A percentile compares a stretch with the other conserved stretches of the same genome.
phyloP scores from a whole-genome alignment of 2,888 invertebrate species.

The Ceramica pisi region DNA sequence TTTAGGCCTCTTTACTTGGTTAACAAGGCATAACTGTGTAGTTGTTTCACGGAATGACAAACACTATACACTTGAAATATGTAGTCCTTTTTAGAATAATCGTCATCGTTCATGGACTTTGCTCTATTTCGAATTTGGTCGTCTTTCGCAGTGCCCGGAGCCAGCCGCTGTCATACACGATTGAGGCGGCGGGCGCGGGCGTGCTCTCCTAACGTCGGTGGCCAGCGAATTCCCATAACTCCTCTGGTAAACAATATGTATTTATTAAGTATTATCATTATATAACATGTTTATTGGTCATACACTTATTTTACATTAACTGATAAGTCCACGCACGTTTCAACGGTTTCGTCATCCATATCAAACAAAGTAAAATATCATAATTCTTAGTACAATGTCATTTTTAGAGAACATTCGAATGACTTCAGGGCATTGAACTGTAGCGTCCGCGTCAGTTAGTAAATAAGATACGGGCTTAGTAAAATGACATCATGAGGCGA shows the following conservation, averaged over 20 bases:
- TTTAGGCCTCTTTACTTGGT: background rate
- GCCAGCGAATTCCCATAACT: constrained; percentile 52
- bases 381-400: constrained; percentile 26
- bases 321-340: constrained; percentile 37
- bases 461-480: constrained; percentile 29
- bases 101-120: background rate
- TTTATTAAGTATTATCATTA: constrained; percentile 50
- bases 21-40: background rate
- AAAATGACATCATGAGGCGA: constrained; percentile 42
- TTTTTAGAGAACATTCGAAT: constrained; percentile 44
- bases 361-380: constrained; percentile 38
- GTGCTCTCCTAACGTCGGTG: constrained; percentile 4
- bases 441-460: constrained; percentile 8
- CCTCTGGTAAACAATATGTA: constrained; percentile 59
- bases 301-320: constrained; percentile 22
- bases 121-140: constrained; percentile 28
- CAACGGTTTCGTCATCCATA: constrained; percentile 30
- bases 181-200: constrained; percentile 18
- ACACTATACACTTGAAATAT: background rate
- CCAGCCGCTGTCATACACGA: constrained; percentile 25
- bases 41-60: constrained; percentile 4
- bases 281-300: constrained; percentile 46
- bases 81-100: constrained; percentile 2
- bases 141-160: constrained; percentile 56
- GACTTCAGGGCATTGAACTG: constrained; percentile 59